Percentiles rank a stretch among this genome's conserved stretches.
Conservation (phyloP, 1,140 invertebrate species). For the Drosophila cardini region DNA sequence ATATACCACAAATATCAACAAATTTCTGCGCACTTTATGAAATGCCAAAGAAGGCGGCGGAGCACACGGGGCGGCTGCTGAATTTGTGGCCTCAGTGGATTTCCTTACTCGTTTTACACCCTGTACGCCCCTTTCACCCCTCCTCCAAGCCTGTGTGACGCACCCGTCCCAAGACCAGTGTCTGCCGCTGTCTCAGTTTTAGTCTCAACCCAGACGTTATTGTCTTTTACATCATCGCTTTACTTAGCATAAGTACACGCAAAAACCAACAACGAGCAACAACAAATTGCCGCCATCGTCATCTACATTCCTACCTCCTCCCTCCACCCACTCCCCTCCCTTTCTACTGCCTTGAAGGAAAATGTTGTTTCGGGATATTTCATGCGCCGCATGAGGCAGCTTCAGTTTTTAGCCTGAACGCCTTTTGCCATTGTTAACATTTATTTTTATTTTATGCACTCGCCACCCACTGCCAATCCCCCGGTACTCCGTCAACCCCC, state of each 20-base stretch:
- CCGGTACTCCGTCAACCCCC: neutral
- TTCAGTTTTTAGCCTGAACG: slow-evolving; percentile 54
- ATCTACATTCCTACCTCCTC: neutral
- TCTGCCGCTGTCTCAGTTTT: too few species aligned
- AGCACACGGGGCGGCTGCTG: slow-evolving; percentile 26
- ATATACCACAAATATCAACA: slow-evolving; percentile 66
- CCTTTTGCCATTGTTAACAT: slow-evolving; percentile 80
- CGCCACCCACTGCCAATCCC: slow-evolving; percentile 38
- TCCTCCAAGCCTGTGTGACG: too few species aligned
- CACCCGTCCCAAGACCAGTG: neutral
- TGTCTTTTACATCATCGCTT: slow-evolving; percentile 82
- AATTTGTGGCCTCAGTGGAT: slow-evolving; percentile 73
- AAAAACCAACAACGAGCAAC: slow-evolving; percentile 55
- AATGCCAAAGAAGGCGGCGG: slow-evolving; percentile 43
- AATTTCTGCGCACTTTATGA: slow-evolving; percentile 78
- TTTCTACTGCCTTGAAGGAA: neutral
- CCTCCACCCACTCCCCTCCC: neutral
- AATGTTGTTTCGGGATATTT: slow-evolving; percentile 55
- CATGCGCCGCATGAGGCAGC: slow-evolving; percentile 67
- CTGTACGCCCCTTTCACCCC: neutral
- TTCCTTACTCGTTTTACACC: slow-evolving; percentile 48
- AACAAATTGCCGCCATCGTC: slow-evolving; percentile 66
- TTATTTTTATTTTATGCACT: slow-evolving; percentile 83
- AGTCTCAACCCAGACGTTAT: slow-evolving; percentile 46
- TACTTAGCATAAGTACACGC: slow-evolving; percentile 81